Evolutionary conservation across 2,888 invertebrate species (phyloP), one percentile per base, ranked within the genome.

Genomic region (Kryphioiulus occultus): DNA sequence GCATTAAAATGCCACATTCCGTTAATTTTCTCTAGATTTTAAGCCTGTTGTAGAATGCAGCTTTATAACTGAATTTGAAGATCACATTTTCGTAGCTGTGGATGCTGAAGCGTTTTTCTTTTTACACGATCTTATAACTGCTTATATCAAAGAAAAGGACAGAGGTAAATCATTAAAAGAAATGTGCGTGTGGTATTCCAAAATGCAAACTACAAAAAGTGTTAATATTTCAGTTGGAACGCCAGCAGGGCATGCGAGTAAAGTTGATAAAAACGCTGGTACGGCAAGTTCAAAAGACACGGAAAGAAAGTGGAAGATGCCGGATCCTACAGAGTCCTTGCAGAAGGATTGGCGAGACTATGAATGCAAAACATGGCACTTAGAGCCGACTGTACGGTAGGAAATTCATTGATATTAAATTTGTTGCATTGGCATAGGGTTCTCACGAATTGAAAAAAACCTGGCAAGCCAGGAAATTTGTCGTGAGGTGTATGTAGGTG

Each of bases 61-160:
- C 92, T 99, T 99, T 92, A 97, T 99, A 89, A 99, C 99, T 1
- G 98, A 99, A 92, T 99, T 99, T 93, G 98, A 99, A 92, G 98
- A 99, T 92, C 98, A 99, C 92, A 99, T 99, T 91, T 98, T 97
- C 92, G 98, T 99, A 89, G 98, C 98, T 0, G 98, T 98, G 89
- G 98, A 99, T 93, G 99, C 99, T 0, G 99, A 99, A 93, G 97
- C 98, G 0, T 98, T 99, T 93, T 96, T 99, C 93, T 99, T 99
- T 92, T 93, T 99, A 47, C 99, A 99, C 92, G 99, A 99, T 92
- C 94, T 99, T 88, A 97, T 99, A 90, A 97, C 97, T 0, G 97
- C 98, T 0, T 99, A 99, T 92, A 95, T 99, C 88, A 97, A 96
- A 92, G 98, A 98, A 92, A 97, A 97, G 92, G 97, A 98, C 91